phyloP scores from a whole-genome alignment of 2,113 vertebrate species.

The Oophaga pumilio region DNA sequence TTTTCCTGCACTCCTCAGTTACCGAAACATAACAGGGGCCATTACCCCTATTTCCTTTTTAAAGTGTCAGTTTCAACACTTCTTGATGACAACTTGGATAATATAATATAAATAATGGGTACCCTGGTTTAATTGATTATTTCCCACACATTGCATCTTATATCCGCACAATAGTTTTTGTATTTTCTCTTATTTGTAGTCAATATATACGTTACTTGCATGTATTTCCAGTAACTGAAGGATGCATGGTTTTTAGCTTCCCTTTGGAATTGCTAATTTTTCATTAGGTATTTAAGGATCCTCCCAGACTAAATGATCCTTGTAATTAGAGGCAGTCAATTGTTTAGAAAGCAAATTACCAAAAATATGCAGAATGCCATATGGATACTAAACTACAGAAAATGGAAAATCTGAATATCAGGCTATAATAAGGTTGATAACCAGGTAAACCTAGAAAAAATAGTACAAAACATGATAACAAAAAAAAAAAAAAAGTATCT shows the following conservation, averaged over 20 bases:
- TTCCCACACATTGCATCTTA: background rate
- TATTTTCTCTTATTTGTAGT: background rate
- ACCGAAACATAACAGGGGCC: too few species aligned
- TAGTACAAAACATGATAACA: too few species aligned
- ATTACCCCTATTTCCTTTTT: too few species aligned
- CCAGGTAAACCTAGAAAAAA: too few species aligned
- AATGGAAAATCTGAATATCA: too few species aligned
- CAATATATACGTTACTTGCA: background rate
- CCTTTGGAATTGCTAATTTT: background rate
- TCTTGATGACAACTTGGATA: too few species aligned
- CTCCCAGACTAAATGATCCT: slow-evolving; percentile 5
- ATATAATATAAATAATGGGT: background rate
- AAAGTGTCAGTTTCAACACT: too few species aligned
- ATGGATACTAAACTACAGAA: background rate
- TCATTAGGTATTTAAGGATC: background rate
- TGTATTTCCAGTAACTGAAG: background rate
- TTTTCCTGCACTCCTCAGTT: too few species aligned
- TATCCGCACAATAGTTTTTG: background rate
- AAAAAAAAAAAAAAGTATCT: too few species aligned
- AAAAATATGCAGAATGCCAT: background rate
- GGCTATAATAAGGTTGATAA: too few species aligned
- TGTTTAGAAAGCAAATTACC: slow-evolving; percentile 6
- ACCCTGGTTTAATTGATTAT: background rate
- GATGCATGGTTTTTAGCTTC: background rate
- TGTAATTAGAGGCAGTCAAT: background rate